Percentiles rank a stretch among this genome's conserved stretches.
Evolutionary conservation across 2,797 vertebrate genomes (phyloP).

Genomic region (Miichthys miiuy): DNA sequence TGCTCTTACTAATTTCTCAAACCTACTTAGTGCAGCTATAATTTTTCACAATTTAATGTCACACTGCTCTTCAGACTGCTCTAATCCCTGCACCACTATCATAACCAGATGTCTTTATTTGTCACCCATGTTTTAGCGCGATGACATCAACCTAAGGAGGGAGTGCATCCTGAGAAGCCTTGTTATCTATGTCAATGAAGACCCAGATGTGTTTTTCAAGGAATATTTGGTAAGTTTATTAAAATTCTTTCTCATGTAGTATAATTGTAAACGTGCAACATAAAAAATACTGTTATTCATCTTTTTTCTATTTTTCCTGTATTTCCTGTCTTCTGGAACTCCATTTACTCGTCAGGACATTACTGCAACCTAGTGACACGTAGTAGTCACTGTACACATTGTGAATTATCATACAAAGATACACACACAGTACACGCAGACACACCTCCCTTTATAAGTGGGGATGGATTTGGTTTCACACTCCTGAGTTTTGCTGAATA

Average conservation of each 20-base stretch:
- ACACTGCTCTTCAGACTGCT: conserved; percentile 1
- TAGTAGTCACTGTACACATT: background rate
- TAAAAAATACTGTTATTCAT: background rate
- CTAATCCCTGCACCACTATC: background rate
- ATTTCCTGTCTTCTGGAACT: background rate
- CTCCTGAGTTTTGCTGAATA: background rate
- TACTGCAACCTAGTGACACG: background rate
- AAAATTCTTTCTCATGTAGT: background rate
- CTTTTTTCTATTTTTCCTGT: background rate
- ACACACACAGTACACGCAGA: background rate
- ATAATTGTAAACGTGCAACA: too few relatives aligned
- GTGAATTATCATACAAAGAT: background rate
- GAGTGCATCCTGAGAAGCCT: background rate
- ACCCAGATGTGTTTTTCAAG: conserved; percentile 36
- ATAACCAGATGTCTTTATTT: background rate
- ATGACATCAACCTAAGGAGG: too few relatives aligned
- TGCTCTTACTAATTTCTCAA: background rate
- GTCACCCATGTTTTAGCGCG: too few relatives aligned
- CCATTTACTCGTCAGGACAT: background rate
- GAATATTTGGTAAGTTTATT: conserved; percentile 35
- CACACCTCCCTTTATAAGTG: background rate
- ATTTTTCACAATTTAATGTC: conserved; percentile 3
- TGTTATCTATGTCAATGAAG: conserved; percentile 30
- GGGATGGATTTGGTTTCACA: background rate
- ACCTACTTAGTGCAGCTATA: conserved; percentile 1